Base-by-base conservation (phyloP, 2,888 invertebrate species). In the Tillus elongatus region DNA sequence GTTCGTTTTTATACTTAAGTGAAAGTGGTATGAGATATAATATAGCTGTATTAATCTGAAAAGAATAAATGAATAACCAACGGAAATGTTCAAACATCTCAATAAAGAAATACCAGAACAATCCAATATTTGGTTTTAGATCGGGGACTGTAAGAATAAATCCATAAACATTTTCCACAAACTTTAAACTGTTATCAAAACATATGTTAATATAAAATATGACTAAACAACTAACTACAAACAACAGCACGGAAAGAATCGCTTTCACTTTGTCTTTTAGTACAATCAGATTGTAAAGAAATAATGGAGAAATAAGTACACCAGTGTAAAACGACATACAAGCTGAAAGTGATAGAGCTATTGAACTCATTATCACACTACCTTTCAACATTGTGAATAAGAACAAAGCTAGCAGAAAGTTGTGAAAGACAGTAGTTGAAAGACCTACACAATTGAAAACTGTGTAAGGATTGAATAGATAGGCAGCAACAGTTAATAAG, bases 71-170 rank as follows among this genome's bases (percentile, higher is more conserved):
- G 68, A 98, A 99, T 54, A 99, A 77, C 42, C 84, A 74, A 33
- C 93, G 79, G 59, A 98, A 99, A 66, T 99, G 97, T 54, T 97
- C 96, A 72, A 99, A 98, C 91, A 97, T 95, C 73, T 98, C 97
- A 1, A 95, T 96, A 65, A 99, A 98, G 68, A 99, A 97, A 60
- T 98, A 99, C 98, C 98, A 99, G 66, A 96, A 98, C 2, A 98
- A 70, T 1, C 98, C 98, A 52, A 95, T 86, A 61, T 98, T 98
- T 13, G 98, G 98, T 51, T 89, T 86, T 45, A 97, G 70, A 63
- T 98, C 97, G 2, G 90, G 88, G 35, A 93, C 92, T 11, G 79
- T 79, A 46, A 95, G 73, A 57, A 91, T 92, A 69, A 62, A 59
- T 2, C 56, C 61, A 43, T 63, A 59, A 16, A 67, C 66, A 46